Evolutionary conservation across 2,888 invertebrate genomes (phyloP).

Genomic region (Oegoconia quadripuncta): DNA sequence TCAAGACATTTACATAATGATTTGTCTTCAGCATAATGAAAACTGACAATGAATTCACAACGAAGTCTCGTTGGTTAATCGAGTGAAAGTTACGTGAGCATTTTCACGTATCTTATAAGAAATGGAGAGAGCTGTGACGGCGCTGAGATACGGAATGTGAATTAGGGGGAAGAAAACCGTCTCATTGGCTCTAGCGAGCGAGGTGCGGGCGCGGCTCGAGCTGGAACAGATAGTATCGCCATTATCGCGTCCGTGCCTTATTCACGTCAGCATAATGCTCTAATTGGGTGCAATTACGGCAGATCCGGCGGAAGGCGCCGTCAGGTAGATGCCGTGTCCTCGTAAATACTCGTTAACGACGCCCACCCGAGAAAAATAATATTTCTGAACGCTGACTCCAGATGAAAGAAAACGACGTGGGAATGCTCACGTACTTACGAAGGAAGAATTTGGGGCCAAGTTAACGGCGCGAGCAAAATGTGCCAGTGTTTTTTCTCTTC

Average conservation of each 20-base stretch:
- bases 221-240: conserved; percentile 66
- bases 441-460: conserved; percentile 58
- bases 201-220: conserved; percentile 27
- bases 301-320: conserved; percentile 67
- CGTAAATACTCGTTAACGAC: conserved; percentile 77
- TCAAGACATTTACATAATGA: conserved; percentile 37
- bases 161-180: conserved; percentile 57
- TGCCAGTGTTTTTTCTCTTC: conserved; percentile 45
- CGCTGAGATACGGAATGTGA: conserved; percentile 61
- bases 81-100: conserved; percentile 68
- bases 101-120: conserved; percentile 59
- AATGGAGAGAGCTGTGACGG: conserved; percentile 57
- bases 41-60: conserved; percentile 57
- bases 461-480: conserved; percentile 56
- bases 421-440: conserved; percentile 62
- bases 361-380: conserved; percentile 69
- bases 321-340: conserved; percentile 70
- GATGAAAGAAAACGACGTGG: conserved; percentile 57
- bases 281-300: conserved; percentile 77
- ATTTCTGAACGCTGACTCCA: conserved; percentile 64
- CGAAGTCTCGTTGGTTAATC: conserved; percentile 61
- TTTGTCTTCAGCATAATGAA: conserved; percentile 51
- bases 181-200: conserved; percentile 50
- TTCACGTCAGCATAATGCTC: conserved; percentile 78
- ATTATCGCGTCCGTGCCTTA: conserved; percentile 72